phyloP scores from a whole-genome alignment of 2,888 invertebrate species.

The Caenorhabditis uteleia region DNA sequence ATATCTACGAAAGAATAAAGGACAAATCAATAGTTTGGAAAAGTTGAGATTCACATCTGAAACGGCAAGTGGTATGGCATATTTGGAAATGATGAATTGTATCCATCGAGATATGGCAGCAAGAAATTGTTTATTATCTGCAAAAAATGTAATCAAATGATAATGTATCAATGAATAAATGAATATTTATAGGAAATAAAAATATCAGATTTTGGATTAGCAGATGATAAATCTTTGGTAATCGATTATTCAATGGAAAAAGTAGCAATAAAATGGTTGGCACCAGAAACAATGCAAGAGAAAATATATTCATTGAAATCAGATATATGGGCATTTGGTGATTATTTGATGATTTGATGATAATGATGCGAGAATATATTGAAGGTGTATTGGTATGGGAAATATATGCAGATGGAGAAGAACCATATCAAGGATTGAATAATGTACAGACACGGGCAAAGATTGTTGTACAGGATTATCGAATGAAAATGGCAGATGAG shows the following conservation, averaged over 20 bases:
- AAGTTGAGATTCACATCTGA: constrained; percentile 53
- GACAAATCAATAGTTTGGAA: constrained; percentile 31
- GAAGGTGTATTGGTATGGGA: constrained; percentile 56
- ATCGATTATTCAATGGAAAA: constrained; percentile 59
- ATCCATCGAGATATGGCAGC: constrained; percentile 86
- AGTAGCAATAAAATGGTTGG: constrained; percentile 64
- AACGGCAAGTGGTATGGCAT: constrained; percentile 82
- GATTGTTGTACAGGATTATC: constrained; percentile 57
- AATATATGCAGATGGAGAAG: constrained; percentile 57
- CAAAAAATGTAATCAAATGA: constrained; percentile 23
- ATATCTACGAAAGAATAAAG: constrained; percentile 52
- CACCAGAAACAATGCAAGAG: constrained; percentile 60
- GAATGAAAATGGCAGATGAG: constrained; percentile 60
- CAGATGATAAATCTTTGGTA: constrained; percentile 43
- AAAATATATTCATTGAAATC: constrained; percentile 58
- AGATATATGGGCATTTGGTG: constrained; percentile 54
- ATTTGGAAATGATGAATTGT: constrained; percentile 82
- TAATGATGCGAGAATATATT: neutral
- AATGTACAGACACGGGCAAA: constrained; percentile 59
- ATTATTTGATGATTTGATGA: neutral
- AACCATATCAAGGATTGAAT: constrained; percentile 59
- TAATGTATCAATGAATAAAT: constrained; percentile 7
- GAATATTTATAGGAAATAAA: no score
- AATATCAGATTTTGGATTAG: constrained; percentile 70
- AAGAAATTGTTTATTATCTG: constrained; percentile 78